Evolutionary conservation across 2,113 vertebrate species (phyloP).

Genomic region (Fulmarus glacialis): DNA sequence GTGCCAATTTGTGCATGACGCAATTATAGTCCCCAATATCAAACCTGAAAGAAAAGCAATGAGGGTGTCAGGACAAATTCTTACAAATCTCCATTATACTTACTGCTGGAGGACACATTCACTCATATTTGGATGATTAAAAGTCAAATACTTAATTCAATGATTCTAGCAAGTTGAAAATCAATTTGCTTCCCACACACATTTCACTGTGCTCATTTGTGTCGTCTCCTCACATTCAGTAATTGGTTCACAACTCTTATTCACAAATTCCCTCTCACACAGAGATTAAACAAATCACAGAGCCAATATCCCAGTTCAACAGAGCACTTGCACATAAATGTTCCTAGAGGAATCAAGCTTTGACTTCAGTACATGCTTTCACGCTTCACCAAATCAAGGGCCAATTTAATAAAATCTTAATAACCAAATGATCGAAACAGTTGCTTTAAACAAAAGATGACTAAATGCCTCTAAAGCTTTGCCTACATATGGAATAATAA

Average conservation of each 20-base stretch:
- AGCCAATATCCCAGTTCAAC: background rate
- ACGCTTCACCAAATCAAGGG: background rate
- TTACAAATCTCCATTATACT: background rate
- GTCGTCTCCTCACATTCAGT: background rate
- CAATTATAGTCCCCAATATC: background rate
- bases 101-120: background rate
- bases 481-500: background rate
- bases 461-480: background rate
- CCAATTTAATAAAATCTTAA: background rate
- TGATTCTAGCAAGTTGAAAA: background rate
- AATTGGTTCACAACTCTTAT: background rate
- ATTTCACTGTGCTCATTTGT: background rate
- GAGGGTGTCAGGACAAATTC: background rate
- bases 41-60: background rate
- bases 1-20: background rate
- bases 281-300: conserved; percentile 16
- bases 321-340: background rate
- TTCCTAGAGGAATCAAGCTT: background rate
- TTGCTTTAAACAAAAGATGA: background rate
- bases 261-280: background rate
- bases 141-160: background rate
- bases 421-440: background rate
- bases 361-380: background rate
- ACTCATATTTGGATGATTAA: background rate
- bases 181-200: background rate